Evolutionary conservation across 35 echinoderm and acorn worm species (phyloP).

Genomic region (Ptychodera flava): DNA sequence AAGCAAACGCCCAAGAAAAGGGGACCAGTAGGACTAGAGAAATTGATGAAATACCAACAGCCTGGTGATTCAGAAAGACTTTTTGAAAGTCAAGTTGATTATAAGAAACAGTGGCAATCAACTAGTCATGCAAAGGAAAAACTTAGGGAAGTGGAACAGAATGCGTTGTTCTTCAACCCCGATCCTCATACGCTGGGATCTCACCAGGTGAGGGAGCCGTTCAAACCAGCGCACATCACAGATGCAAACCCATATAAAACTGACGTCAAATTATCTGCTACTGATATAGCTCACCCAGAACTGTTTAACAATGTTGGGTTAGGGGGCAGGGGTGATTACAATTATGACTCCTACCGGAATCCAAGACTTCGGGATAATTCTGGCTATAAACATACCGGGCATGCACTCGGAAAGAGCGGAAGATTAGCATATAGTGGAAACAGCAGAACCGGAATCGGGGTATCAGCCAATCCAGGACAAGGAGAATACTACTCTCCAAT

Average conservation of each 20-base stretch:
- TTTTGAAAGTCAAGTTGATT: slow-evolving; percentile 27
- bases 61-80: slow-evolving; percentile 34
- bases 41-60: slow-evolving; percentile 43
- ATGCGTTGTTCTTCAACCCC: slow-evolving; percentile 62
- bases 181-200: slow-evolving; percentile 29
- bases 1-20: slow-evolving; percentile 20
- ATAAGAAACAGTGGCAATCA: slow-evolving; percentile 49
- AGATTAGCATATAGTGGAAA: slow-evolving; percentile 45
- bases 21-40: slow-evolving; percentile 53
- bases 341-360: slow-evolving; percentile 56
- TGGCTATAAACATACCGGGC: slow-evolving; percentile 52
- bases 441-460: slow-evolving; percentile 6
- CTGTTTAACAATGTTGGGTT: slow-evolving; percentile 73
- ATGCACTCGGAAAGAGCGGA: slow-evolving; percentile 61
- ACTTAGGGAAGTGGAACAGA: slow-evolving; percentile 49
- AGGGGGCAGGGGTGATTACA: slow-evolving; percentile 47
- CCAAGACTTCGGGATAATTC: slow-evolving; percentile 24
- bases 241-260: slow-evolving; percentile 55
- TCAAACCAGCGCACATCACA: slow-evolving; percentile 43
- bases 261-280: slow-evolving; percentile 68
- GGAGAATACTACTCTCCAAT: not conserved
- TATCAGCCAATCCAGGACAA: not conserved
- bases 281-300: slow-evolving; percentile 62
- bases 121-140: slow-evolving; percentile 38
- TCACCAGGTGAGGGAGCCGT: slow-evolving; percentile 22